Percentiles rank a stretch among this genome's conserved stretches.
Conservation (phyloP, 2,113 vertebrate species). For the Coryphaenoides rupestris region DNA sequence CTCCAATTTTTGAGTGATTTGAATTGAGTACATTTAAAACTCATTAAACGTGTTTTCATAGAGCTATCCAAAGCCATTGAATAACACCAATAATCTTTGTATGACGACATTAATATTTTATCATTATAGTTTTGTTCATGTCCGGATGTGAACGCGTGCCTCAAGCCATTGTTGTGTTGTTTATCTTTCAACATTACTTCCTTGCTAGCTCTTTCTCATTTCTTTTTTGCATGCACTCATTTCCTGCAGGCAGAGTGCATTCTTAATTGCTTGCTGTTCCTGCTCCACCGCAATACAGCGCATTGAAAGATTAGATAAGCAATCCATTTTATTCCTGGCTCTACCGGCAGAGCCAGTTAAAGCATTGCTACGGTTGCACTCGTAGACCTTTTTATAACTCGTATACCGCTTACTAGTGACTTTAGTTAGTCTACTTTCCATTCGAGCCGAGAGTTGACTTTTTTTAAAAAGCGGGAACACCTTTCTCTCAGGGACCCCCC, state of each 20-base stretch:
- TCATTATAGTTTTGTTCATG: too few relatives aligned
- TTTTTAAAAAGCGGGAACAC: not conserved
- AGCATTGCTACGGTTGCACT: not conserved
- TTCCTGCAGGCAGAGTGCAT: conserved; percentile 52
- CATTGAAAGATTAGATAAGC: not conserved
- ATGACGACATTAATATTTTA: too few relatives aligned
- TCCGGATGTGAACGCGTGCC: conserved; percentile 40
- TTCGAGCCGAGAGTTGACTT: conserved; percentile 12
- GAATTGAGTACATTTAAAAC: too few relatives aligned
- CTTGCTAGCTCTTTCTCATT: conserved; percentile 41
- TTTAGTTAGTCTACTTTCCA: conserved; percentile 9
- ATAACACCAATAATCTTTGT: too few relatives aligned
- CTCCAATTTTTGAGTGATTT: too few relatives aligned
- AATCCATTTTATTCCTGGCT: not conserved
- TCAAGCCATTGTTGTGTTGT: conserved; percentile 31
- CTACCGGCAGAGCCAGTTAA: not conserved
- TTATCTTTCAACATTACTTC: conserved; percentile 56
- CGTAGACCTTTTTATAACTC: not conserved
- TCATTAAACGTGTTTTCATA: too few relatives aligned
- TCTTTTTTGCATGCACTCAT: conserved; percentile 37
- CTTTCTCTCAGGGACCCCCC: conserved; percentile 20
- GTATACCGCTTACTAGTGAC: not conserved
- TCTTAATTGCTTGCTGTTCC: conserved; percentile 39
- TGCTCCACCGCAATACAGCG: conserved; percentile 11
- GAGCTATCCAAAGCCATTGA: too few relatives aligned